A percentile compares a stretch with the other conserved stretches of the same genome.
Conservation (phyloP, 2,113 vertebrate genomes). For the Sander lucioperca region DNA sequence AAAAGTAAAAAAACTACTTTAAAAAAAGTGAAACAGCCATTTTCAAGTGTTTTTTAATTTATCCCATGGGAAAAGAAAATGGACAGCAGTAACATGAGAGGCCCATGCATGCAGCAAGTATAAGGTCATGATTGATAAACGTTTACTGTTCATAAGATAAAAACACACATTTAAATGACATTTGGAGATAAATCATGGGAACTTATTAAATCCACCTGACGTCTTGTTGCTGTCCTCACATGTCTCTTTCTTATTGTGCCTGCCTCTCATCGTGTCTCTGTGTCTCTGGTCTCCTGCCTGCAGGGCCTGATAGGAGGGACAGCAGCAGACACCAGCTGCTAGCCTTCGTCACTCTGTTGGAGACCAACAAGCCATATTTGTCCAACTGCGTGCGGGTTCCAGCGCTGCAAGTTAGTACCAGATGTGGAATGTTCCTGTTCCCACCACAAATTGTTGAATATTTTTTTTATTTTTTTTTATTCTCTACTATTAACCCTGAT, state of each 20-base stretch:
- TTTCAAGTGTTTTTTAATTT: background rate
- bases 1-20: background rate
- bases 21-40: background rate
- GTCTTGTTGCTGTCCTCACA: background rate
- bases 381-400: slow-evolving; percentile 90
- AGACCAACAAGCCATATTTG: slow-evolving; percentile 93
- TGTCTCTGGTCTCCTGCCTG: background rate
- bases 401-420: slow-evolving; percentile 86
- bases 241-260: background rate
- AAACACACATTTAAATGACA: background rate
- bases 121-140: background rate
- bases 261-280: background rate
- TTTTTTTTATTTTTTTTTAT: background rate
- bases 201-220: background rate
- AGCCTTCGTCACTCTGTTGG: slow-evolving; percentile 91
- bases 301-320: slow-evolving; percentile 72
- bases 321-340: slow-evolving; percentile 90
- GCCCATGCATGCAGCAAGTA: background rate
- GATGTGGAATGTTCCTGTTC: background rate
- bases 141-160: background rate
- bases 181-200: background rate
- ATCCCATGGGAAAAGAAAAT: background rate
- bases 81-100: background rate
- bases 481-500: too few species aligned
- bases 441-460: background rate